Base-by-base conservation (phyloP, 2,797 vertebrate genomes). In the Gymnodraco acuticeps region DNA sequence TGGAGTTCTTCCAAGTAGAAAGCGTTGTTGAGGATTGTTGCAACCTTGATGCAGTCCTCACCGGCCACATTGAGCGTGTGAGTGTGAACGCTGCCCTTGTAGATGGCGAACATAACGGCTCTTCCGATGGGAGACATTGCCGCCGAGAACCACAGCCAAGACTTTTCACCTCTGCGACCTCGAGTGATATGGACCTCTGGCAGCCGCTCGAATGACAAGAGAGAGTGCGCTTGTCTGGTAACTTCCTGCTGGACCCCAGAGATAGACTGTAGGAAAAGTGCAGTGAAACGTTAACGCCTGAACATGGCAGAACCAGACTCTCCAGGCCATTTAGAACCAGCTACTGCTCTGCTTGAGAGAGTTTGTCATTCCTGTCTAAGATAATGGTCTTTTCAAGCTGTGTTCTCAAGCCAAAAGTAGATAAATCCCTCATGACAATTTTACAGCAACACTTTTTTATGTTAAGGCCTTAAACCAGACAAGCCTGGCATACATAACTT, bases 41-140 rank as follows among this genome's bases (percentile, higher is more conserved):
- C 98, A 80, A 99, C 96, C 94, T 99, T 99, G 88, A 99, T 96
- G 85, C 98, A 99, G 95, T 99, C 98, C 93, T 99, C 98, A 56
- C 97, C 96, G 23, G 98, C 98, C 74, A 99, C 96, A 80, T 98
- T 99, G 83, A 99, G 96, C 17, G 97, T 95, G 7, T 98, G 97
- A 64, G 98, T 98, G 90, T 97, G 96, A 82, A 99, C 96, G 71
- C 96, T 97, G 84, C 98, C 98, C 90, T 96, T 97, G 94, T 95
- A 98, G 86, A 99, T 95, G 19, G 98, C 98, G 0, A 99, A 95
- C 98, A 99, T 99, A 64, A 99, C 97, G 7, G 97, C 98, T 70
- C 98, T 96, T 79, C 98, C 97, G 3, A 99, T 97, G 74, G 97
- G 95, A 71, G 98, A 99, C 90, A 96, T 96, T 59, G 97, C 96